Percentiles rank a stretch among this genome's conserved stretches.
Evolutionary conservation across 2,113 vertebrate genomes (phyloP).

Genomic region (sheep (Ovis aries)): DNA sequence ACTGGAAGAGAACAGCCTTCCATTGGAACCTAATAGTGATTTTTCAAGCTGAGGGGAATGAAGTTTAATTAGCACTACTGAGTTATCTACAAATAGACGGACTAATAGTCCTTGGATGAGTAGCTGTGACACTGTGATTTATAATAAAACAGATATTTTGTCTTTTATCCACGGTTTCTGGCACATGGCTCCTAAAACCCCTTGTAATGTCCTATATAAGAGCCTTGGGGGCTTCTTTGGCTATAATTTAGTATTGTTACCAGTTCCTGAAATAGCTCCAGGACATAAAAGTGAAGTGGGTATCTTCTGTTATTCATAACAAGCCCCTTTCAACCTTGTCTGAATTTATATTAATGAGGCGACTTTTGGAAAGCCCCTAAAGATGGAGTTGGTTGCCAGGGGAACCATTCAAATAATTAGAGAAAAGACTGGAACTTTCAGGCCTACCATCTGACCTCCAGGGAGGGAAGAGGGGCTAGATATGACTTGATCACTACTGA

Average conservation of each 20-base stretch:
- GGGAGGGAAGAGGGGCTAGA: not conserved
- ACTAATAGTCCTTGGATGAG: not conserved
- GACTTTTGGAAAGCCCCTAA: not conserved
- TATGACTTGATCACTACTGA: not conserved
- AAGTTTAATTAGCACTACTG: not conserved
- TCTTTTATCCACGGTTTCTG: not conserved
- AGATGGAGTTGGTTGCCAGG: not conserved
- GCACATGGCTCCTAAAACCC: not conserved
- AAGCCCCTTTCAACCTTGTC: not conserved
- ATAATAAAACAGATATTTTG: not conserved
- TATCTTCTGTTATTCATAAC: not conserved
- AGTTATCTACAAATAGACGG: not conserved
- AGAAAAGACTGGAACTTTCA: not conserved
- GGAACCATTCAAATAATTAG: not conserved
- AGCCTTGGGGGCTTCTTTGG: not conserved
- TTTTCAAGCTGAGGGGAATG: not conserved
- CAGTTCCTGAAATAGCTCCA: not conserved
- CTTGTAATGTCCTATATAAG: not conserved
- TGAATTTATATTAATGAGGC: not conserved
- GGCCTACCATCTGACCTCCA: not conserved
- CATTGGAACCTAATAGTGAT: rapidly evolving
- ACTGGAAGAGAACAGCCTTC: not conserved
- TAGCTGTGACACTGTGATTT: not conserved
- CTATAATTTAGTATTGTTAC: not conserved
- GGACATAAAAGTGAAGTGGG: not conserved